Evolutionary conservation across 2,888 invertebrate genomes (phyloP), one percentile per base, ranked within the genome.

Genomic region (Auanema sp.): DNA sequence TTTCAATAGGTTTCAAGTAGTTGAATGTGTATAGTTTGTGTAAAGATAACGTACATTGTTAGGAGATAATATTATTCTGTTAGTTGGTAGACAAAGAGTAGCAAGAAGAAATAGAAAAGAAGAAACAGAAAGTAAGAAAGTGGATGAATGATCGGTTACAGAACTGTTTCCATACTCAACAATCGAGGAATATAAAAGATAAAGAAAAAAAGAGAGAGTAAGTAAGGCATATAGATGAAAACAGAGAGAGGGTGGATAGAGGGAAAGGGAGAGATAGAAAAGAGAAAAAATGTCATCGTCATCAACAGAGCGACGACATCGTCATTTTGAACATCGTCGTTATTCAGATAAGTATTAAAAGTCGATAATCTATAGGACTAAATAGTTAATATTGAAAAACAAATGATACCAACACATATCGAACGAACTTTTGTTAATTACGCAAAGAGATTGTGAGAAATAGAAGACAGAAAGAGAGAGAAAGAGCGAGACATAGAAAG

Each of bases 181-280:
- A 33, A 33, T 33, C 33, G 33, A 33, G 21, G n/a, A 40, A 40
- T 12, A 25, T n/a, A n/a, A 58, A 58, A 50, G 23, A 21, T 25
- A 40, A 49, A 33, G 25, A 33, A 11, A 33, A 23, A 53, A 54
- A 60, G 41, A 16, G 23, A 53, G 54, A 16, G 54, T n/a, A 47
- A 57, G 52, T 43, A 40, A 60, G 42, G 41, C 14, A 56, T 52
- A 56, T 23, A 42, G 55, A 55, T 23, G 47, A 21, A 47, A 18
- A 47, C 47, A 47, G 53, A 51, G 16, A 58, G 25, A 6, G 18
- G 24, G 21, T 10, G 24, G n/a, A 52, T 5, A 52, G 58, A 52
- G 10, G 14, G 52, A 54, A 24, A 53, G 43, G 40, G n/a, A 51
- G 23, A 53, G 44, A 58, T 18, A 44, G 24, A 58, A 24, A 53